Percentiles rank a stretch among this genome's conserved stretches.
These are phyloP conservation scores for Iselma pallidipennis DNA, from an alignment of 2,888 invertebrate genomes.

Conservation along the genomic window DNA sequence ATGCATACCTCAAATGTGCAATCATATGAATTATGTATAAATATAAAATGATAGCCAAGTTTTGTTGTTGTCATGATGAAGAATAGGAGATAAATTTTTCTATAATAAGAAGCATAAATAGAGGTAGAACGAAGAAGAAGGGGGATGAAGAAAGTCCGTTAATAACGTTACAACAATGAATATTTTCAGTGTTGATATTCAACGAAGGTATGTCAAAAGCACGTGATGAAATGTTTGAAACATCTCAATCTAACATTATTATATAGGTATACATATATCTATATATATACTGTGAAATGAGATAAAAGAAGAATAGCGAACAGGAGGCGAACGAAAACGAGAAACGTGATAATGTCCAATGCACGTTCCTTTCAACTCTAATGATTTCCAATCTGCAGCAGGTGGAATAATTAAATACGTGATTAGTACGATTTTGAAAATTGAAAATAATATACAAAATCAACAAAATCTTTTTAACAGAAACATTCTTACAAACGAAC, in stretches of 20 bases:
- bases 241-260: slow-evolving; percentile 21
- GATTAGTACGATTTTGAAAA: slow-evolving; percentile 12
- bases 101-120: background rate
- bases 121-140: too few species aligned
- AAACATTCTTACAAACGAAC: too few species aligned
- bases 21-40: slow-evolving; percentile 22
- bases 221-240: slow-evolving; percentile 28
- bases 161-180: slow-evolving; percentile 33
- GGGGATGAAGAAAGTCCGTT: slow-evolving; percentile 30
- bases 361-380: slow-evolving; percentile 15
- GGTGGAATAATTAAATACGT: slow-evolving; percentile 25
- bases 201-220: slow-evolving; percentile 21
- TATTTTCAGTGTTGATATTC: slow-evolving; percentile 30
- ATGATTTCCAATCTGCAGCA: slow-evolving; percentile 22
- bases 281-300: too few species aligned
- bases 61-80: background rate
- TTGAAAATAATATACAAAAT: background rate
- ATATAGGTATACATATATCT: too few species aligned
- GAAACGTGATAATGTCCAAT: slow-evolving; percentile 22
- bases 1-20: background rate
- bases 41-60: background rate
- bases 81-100: background rate
- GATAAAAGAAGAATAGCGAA: background rate
- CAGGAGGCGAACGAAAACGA: slow-evolving; percentile 12
- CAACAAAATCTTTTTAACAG: background rate